Percentiles rank a stretch among this genome's conserved stretches.
Evolutionary conservation across 2,113 vertebrate genomes (phyloP).

Genomic region (Myotis yumanensis): DNA sequence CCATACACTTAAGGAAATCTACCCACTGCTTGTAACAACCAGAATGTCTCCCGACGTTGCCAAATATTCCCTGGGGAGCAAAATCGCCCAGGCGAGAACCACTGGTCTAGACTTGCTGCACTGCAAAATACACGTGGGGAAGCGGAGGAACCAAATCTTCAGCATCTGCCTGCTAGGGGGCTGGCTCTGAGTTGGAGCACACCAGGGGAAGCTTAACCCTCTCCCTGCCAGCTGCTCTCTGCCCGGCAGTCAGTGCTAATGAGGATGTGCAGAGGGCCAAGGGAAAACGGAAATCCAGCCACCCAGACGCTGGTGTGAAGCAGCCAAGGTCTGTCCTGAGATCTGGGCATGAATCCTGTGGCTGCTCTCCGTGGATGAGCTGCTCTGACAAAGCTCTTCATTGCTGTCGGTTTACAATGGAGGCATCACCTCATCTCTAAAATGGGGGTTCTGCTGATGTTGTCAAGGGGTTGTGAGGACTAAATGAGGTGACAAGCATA

Average conservation of each 20-base stretch:
- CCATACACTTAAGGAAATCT: neutral
- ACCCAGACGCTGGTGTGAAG: neutral
- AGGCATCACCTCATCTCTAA: neutral
- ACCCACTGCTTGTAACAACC: neutral
- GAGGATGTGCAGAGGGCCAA: neutral
- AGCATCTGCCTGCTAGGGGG: too few species aligned
- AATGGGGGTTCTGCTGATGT: neutral
- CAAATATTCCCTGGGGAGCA: neutral
- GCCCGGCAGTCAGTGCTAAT: neutral
- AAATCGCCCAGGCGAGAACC: neutral
- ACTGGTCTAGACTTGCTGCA: neutral
- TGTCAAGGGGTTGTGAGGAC: neutral
- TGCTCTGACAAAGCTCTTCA: neutral
- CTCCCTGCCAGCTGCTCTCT: neutral
- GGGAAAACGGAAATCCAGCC: neutral
- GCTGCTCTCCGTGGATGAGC: neutral
- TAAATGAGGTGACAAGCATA: neutral
- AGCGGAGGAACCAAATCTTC: neutral
- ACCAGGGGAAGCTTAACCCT: neutral
- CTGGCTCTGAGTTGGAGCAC: neutral
- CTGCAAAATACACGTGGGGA: neutral
- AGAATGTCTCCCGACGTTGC: neutral
- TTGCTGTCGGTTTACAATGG: neutral
- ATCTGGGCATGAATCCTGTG: neutral
- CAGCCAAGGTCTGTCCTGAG: neutral